These are phyloP conservation scores for Agrochola circellaris DNA, from an alignment of 2,888 invertebrate species.

Conservation along the genomic window DNA sequence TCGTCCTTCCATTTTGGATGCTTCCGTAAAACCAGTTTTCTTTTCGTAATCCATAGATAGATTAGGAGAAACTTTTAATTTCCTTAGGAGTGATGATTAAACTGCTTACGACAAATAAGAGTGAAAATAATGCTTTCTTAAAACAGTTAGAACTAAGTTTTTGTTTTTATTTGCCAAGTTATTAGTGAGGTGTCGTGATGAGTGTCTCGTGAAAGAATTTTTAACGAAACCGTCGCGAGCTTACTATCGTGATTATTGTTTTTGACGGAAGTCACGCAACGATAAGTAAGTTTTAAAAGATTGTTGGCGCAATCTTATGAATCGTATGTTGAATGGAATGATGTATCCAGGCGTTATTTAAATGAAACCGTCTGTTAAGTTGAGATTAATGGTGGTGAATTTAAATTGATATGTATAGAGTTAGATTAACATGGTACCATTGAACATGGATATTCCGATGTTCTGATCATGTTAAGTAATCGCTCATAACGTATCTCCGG, in stretches of 20 bases:
- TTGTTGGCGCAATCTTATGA: conserved; percentile 16
- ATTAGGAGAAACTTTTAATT: conserved; percentile 54
- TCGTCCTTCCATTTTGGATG: conserved; percentile 39
- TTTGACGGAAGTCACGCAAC: conserved; percentile 62
- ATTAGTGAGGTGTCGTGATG: conserved; percentile 45
- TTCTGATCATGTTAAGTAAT: neutral
- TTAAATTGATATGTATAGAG: neutral
- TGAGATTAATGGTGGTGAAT: neutral
- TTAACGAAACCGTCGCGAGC: conserved; percentile 34
- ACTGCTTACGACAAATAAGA: conserved; percentile 39
- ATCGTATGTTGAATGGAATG: neutral
- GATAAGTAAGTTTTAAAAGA: conserved; percentile 25
- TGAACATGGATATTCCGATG: neutral
- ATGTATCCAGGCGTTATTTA: neutral
- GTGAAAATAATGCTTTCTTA: conserved; percentile 51
- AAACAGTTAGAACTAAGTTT: conserved; percentile 28
- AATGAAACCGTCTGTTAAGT: neutral
- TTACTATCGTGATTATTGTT: conserved; percentile 35
- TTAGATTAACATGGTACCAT: neutral
- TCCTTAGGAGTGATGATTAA: conserved; percentile 23
- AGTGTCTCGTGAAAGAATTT: conserved; percentile 55
- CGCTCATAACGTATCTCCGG: too few relatives aligned
- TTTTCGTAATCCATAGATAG: conserved; percentile 22
- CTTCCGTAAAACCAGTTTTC: conserved; percentile 35
- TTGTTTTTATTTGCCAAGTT: conserved; percentile 52